A percentile compares a stretch with the other conserved stretches of the same genome.
phyloP scores from a whole-genome alignment of 2,888 invertebrate genomes.

The Eupithecia subumbrata region DNA sequence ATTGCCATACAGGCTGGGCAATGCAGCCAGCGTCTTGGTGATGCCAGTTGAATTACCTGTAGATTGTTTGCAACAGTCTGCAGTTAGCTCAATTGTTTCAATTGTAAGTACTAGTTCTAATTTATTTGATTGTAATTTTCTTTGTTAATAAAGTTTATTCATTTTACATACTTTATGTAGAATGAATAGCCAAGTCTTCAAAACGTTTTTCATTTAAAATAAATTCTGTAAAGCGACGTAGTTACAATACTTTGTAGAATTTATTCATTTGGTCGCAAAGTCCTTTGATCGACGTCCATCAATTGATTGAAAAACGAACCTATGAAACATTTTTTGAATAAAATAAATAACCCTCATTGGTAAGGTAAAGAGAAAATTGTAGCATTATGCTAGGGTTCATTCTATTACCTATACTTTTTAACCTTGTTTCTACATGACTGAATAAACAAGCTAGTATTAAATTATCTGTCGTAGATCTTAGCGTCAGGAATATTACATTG shows the following conservation, averaged over 20 bases:
- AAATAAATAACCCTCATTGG: neutral
- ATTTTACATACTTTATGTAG: neutral
- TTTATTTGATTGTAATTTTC: too few relatives aligned
- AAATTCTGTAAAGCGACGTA: neutral
- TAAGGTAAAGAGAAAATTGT: neutral
- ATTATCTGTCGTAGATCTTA: too few relatives aligned
- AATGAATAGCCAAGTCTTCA: neutral
- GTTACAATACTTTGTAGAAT: neutral
- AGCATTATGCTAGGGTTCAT: neutral
- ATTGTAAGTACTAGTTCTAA: too few relatives aligned
- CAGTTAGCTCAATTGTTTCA: neutral
- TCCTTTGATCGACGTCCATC: neutral
- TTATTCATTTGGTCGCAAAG: neutral
- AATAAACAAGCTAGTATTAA: neutral
- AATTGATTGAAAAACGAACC: neutral
- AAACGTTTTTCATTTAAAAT: neutral
- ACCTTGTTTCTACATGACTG: neutral
- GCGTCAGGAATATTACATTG: neutral
- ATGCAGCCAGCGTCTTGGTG: too few relatives aligned
- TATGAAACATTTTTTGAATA: neutral
- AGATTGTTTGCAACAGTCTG: too few relatives aligned
- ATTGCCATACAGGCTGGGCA: too few relatives aligned
- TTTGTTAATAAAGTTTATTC: too few relatives aligned
- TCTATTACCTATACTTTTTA: neutral
- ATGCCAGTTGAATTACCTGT: too few relatives aligned